Percentiles rank a stretch among this genome's conserved stretches.
These are phyloP conservation scores for Distichodus sexfasciatus DNA, from an alignment of 2,797 vertebrate genomes.

Conservation along the genomic window DNA sequence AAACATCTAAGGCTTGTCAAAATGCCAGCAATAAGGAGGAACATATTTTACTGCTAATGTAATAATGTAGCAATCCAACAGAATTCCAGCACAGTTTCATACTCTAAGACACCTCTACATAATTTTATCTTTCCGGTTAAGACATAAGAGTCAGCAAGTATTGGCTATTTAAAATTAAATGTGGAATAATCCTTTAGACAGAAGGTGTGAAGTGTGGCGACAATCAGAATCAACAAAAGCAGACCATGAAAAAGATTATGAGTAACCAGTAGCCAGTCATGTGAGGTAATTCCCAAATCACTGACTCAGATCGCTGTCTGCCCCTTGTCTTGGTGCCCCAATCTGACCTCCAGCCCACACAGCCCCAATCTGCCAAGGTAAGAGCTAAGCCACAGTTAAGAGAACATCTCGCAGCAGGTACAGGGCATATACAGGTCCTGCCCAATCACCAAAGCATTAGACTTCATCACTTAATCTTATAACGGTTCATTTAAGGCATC, in stretches of 20 bases:
- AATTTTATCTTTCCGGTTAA: too few relatives aligned
- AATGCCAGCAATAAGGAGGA: neutral
- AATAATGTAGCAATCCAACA: neutral
- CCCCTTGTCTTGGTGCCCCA: neutral
- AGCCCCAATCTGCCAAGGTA: constrained; percentile 20
- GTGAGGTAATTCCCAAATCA: constrained; percentile 15
- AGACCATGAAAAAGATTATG: neutral
- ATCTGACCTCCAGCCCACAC: neutral
- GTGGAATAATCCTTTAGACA: neutral
- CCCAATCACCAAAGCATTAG: neutral
- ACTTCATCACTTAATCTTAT: neutral
- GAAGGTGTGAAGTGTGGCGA: neutral
- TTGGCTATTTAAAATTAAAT: neutral
- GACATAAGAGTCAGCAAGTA: too few relatives aligned
- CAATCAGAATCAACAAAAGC: neutral
- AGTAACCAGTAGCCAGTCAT: neutral
- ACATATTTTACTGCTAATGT: neutral
- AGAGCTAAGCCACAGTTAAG: constrained; percentile 22
- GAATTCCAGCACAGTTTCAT: too few relatives aligned
- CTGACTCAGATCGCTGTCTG: neutral
- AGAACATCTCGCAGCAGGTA: constrained; percentile 41
- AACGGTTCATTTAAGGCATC: neutral
- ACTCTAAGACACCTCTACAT: too few relatives aligned
- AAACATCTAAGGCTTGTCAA: neutral
- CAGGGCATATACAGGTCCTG: neutral